Base-by-base conservation (phyloP, 2,888 invertebrate species). In the Dolomedes plantarius region DNA sequence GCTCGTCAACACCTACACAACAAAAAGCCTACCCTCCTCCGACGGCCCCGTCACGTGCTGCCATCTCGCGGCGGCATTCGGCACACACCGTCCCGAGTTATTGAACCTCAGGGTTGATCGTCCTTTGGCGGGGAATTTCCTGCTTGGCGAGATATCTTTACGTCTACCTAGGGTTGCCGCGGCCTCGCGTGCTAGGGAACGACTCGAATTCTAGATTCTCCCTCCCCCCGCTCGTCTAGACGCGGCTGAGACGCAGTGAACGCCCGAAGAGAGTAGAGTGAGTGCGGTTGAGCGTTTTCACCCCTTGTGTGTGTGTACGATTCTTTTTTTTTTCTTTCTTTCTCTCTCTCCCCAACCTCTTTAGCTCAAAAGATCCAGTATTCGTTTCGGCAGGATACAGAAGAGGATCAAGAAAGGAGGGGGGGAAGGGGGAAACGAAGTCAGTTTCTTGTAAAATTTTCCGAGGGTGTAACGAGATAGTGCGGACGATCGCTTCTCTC, bases 201-300 rank as follows among this genome's bases (percentile, higher is more conserved):
- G 16, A 82, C 82, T 82, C 62, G 82, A 82, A 82, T 69, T 73
- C 56, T 31, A 67, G 36, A 50, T 64, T 46, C 81, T 50, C 36
- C 65, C 23, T 28, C 23, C 29, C 46, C 41, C 64, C 28, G 36
- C 72, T 19, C 28, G 82, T 82, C 82, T 82, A 82, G 82, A 82
- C 82, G 69, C 27, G 36, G 82, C 31, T 69, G 82, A 82, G 82
- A 82, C 82, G 75, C 82, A 75, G 75, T 82, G 75, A 82, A 82
- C 82, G 75, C 82, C 82, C 82, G 82, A 29, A 28, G 41, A 7
- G 46, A 46, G 28, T 23, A 28, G 81, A 62, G 69, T n/a, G n/a
- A n/a, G n/a, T n/a, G n/a, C 16, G 50, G 39, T 81, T 75, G 56
- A 62, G 62, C 75, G 62, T 80, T 80, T 80, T 80, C 65, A 79